Conservation (phyloP, 2,797 vertebrate genomes). For the Bryconaethiops microstoma region DNA sequence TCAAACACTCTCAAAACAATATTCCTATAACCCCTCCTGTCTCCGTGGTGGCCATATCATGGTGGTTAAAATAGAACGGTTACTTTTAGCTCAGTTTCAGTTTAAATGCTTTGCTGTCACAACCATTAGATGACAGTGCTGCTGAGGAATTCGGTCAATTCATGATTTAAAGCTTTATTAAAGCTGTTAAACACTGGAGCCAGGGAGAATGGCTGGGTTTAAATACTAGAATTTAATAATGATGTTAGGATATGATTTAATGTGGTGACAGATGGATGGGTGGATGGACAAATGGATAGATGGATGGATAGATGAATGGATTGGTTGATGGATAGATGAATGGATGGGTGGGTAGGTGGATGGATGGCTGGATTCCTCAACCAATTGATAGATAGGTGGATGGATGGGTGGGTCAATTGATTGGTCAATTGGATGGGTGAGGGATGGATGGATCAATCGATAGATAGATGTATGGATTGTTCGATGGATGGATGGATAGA, state of each 20-base stretch:
- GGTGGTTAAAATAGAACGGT: slow-evolving; percentile 41
- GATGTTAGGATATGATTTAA: background rate
- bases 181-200: background rate
- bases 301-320: no score
- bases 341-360: no score
- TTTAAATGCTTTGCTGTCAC: slow-evolving; percentile 8
- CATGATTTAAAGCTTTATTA: slow-evolving; percentile 9
- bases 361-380: no score
- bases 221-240: background rate
- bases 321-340: no score
- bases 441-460: no score
- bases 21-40: slow-evolving; percentile 35
- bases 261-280: background rate
- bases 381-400: no score
- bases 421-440: no score
- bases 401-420: no score
- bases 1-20: slow-evolving; percentile 47
- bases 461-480: no score
- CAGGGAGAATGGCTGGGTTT: background rate
- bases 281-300: background rate
- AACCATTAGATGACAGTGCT: slow-evolving; percentile 20
- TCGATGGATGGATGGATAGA: no score
- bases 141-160: slow-evolving; percentile 17
- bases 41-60: background rate
- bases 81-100: slow-evolving; percentile 24